These are phyloP conservation scores for Siphamia tubifer DNA, from an alignment of 2,113 vertebrate genomes.

Conservation along the genomic window DNA sequence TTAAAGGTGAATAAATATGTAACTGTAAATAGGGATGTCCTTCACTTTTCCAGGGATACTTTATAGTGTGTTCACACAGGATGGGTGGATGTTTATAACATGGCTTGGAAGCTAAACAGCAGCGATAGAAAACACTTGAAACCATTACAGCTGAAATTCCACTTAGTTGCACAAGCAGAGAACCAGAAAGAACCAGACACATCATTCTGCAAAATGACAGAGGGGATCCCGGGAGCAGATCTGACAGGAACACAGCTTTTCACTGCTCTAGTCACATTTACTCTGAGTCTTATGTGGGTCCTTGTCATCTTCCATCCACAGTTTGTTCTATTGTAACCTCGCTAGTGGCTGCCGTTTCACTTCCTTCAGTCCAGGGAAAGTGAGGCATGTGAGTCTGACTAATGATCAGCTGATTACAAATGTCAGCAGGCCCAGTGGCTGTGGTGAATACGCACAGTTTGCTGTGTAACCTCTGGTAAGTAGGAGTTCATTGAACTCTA, in stretches of 20 bases:
- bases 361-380: background rate
- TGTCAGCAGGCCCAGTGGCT: conserved; percentile 1
- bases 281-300: background rate
- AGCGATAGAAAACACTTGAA: background rate
- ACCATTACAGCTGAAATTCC: background rate
- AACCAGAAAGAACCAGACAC: background rate
- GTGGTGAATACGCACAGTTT: background rate
- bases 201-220: background rate
- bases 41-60: too few species aligned
- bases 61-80: background rate
- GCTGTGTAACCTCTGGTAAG: conserved; percentile 28
- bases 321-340: conserved; percentile 15
- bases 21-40: background rate
- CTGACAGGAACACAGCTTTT: background rate
- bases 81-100: background rate
- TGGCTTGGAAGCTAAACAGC: background rate
- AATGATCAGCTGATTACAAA: conserved; percentile 6
- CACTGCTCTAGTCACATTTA: background rate
- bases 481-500: conserved; percentile 68
- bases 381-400: background rate
- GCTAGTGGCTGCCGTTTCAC: background rate
- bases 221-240: background rate
- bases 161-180: background rate
- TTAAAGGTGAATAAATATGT: background rate
- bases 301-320: background rate